Evolutionary conservation across 2,113 vertebrate genomes (phyloP).

Genomic region (Pterophyllum scalare): DNA sequence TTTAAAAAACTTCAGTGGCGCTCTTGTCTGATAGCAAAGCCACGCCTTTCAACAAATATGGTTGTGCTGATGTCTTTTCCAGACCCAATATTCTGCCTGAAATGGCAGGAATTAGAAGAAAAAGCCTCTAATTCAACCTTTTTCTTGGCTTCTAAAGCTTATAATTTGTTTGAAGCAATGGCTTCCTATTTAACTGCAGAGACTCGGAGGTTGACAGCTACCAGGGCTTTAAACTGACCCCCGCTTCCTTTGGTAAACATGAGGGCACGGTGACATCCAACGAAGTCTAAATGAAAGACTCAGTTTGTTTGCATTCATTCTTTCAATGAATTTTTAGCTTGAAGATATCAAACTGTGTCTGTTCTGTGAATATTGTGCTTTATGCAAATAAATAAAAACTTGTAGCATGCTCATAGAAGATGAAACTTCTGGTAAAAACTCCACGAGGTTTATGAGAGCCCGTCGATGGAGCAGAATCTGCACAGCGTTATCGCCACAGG

Average conservation of each 20-base stretch:
- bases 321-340: too few relatives aligned
- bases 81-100: slow-evolving; percentile 29
- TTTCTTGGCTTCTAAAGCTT: slow-evolving; percentile 38
- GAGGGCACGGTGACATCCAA: slow-evolving; percentile 2
- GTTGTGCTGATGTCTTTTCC: slow-evolving; percentile 34
- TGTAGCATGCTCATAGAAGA: too few relatives aligned
- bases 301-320: slow-evolving; percentile 4
- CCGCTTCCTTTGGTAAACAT: neutral
- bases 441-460: neutral
- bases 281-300: slow-evolving; percentile 6
- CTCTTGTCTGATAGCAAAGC: neutral
- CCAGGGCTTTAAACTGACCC: slow-evolving; percentile 28
- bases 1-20: neutral
- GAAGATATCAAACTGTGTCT: neutral
- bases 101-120: slow-evolving; percentile 11
- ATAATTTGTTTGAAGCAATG: slow-evolving; percentile 39
- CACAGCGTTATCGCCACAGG: too few relatives aligned
- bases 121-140: slow-evolving; percentile 22
- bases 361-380: neutral
- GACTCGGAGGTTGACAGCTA: slow-evolving; percentile 32
- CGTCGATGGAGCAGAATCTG: too few relatives aligned
- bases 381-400: neutral
- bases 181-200: slow-evolving; percentile 21
- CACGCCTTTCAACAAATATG: neutral
- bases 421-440: neutral